Base-by-base conservation (phyloP, 2,797 vertebrate genomes). In the Danio kyathit region DNA sequence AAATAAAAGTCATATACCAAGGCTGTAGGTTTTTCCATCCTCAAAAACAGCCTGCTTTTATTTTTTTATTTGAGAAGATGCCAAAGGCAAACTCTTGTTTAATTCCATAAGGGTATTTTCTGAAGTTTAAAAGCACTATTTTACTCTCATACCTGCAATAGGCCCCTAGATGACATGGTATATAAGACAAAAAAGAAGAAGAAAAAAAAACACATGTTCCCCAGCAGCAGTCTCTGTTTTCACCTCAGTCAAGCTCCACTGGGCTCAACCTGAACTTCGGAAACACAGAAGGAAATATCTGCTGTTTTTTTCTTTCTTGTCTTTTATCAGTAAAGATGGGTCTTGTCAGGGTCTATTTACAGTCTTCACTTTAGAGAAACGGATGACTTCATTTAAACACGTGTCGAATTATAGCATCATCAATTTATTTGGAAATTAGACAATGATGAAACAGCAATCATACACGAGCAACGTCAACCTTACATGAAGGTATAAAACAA, bases 61-160 rank as follows among this genome's bases (percentile, higher is more conserved):
- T 29, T 41, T 19, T 84, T 88, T 81, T 87, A 85, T 83, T 82
- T 74, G 60, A 60, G 74, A 67, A 81, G 72, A 82, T 90, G 85
- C 85, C 85, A 40, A 77, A 80, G 82, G 85, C 87, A 57, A 89
- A 82, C 88, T 74, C 82, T 54, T 78, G 66, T 70, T 52, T 49
- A 88, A 92, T 86, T 87, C 81, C 86, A 87, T 43, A 80, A 80
- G 61, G 40, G 60, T 73, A 4, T 74, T 81, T 81, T 83, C 79
- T 46, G 16, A 80, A 84, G 88, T 74, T 90, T 91, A 93, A 91
- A 91, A 90, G 85, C 38, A 48, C 80, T 77, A 78, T 83, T 85
- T 61, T 66, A 84, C 74, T 84, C 84, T 12, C 7, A 76, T 17
- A 54, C n/a, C 59, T 90, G 89, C 77, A 46, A 19, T 1, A 76